Percentiles rank a stretch among this genome's conserved stretches.
These are phyloP conservation scores for Crambe crambe DNA, from an alignment of 37 sponge, comb jelly and placozoan genomes.

Conservation along the genomic window DNA sequence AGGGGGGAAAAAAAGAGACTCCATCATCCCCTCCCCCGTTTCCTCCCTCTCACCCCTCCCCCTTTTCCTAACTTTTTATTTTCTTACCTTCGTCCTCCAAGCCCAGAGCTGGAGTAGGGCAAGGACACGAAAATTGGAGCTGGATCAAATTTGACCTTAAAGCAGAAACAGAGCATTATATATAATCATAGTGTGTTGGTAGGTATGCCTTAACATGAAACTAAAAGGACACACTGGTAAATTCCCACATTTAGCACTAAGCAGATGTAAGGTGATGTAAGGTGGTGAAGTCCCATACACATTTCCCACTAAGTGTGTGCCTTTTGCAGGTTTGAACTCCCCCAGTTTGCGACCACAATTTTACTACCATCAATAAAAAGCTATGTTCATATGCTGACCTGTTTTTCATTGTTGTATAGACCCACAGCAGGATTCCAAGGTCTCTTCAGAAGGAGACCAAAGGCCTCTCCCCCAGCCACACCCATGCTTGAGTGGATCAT, in stretches of 20 bases:
- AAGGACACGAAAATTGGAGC: constrained; percentile 65
- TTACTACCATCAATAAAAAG: too few species aligned
- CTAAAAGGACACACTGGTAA: too few species aligned
- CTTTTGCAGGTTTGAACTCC: too few species aligned
- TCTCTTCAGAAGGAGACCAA: constrained; percentile 70
- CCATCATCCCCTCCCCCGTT: background rate
- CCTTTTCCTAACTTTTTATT: background rate
- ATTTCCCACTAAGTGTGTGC: too few species aligned
- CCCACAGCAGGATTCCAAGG: constrained; percentile 82
- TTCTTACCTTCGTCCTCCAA: constrained; percentile 53
- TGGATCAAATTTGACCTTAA: constrained; percentile 63
- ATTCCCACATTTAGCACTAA: too few species aligned
- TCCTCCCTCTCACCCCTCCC: background rate
- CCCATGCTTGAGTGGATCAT: constrained; percentile 59
- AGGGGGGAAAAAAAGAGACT: background rate
- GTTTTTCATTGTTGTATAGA: constrained; percentile 58
- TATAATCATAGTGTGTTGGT: too few species aligned
- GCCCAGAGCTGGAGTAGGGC: constrained; percentile 54
- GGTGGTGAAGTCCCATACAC: too few species aligned
- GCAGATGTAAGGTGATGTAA: too few species aligned
- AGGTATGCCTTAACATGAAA: too few species aligned
- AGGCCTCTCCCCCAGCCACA: constrained; percentile 58
- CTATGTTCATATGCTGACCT: too few species aligned
- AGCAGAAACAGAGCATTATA: too few species aligned
- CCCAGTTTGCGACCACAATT: too few species aligned